phyloP scores from a whole-genome alignment of 1,140 invertebrate species.

The Bombyx mori region ASM3026992v2 NC_085129.1:6807501-6808000 shows the following conservation, averaged over 20 bases:
- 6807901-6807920: conserved; percentile 51
- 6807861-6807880: conserved; percentile 66
- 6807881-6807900: conserved; percentile 58
- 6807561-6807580: too few relatives aligned
- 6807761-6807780: conserved; percentile 44
- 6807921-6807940: conserved; percentile 57
- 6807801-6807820: conserved; percentile 26
- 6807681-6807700: too few relatives aligned
- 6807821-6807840: conserved; percentile 52
- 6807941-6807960: conserved; percentile 31
- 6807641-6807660: too few relatives aligned
- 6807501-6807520: too few relatives aligned
- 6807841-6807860: conserved; percentile 64
- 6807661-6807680: too few relatives aligned
- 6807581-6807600: too few relatives aligned
- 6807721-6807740: conserved; percentile 40
- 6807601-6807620: too few relatives aligned
- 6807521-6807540: too few relatives aligned
- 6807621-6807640: too few relatives aligned
- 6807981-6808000: conserved; percentile 34
- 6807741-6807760: conserved; percentile 53
- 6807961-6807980: conserved; percentile 22
- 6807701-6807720: conserved; percentile 25
- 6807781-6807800: conserved; percentile 7
- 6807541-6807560: too few relatives aligned